A percentile compares a stretch with the other conserved stretches of the same genome.
phyloP scores from a whole-genome alignment of 2,797 vertebrate species.

The Sorex maritimensis region DNA sequence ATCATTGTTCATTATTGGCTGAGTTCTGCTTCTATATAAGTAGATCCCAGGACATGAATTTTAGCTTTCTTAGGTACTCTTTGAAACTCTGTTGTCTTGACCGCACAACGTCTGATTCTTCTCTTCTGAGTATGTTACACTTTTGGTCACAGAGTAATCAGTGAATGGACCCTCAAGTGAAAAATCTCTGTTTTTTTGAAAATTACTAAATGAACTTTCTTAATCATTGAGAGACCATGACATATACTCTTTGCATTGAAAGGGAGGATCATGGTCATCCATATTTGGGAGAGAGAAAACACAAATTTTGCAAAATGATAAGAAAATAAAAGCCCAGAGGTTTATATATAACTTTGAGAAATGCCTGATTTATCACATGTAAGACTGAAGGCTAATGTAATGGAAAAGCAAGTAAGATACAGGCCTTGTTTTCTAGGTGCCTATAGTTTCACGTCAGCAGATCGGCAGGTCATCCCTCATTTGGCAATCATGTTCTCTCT shows the following conservation, averaged over 20 bases:
- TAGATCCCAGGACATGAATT: not conserved
- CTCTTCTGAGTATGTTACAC: not conserved
- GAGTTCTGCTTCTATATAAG: constrained; percentile 44
- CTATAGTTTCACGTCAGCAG: not conserved
- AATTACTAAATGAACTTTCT: not conserved
- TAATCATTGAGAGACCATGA: not conserved
- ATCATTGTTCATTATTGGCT: constrained; percentile 22
- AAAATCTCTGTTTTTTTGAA: constrained; percentile 41
- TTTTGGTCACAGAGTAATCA: not conserved
- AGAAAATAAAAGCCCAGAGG: not conserved
- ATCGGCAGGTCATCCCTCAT: not conserved
- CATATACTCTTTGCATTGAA: constrained; percentile 10
- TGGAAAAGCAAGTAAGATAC: not conserved
- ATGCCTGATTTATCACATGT: not conserved
- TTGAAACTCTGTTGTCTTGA: not conserved
- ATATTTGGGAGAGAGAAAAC: not conserved
- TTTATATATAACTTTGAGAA: not conserved
- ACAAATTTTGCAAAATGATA: not conserved
- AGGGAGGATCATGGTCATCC: not conserved
- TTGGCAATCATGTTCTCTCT: not conserved
- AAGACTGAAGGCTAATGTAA: not conserved
- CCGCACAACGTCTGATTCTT: not conserved
- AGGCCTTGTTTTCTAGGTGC: not conserved
- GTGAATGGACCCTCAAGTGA: not conserved
- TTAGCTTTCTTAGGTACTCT: constrained; percentile 4